Conservation (phyloP, 1,140 invertebrate genomes). For the Asbolus verrucosus region DNA sequence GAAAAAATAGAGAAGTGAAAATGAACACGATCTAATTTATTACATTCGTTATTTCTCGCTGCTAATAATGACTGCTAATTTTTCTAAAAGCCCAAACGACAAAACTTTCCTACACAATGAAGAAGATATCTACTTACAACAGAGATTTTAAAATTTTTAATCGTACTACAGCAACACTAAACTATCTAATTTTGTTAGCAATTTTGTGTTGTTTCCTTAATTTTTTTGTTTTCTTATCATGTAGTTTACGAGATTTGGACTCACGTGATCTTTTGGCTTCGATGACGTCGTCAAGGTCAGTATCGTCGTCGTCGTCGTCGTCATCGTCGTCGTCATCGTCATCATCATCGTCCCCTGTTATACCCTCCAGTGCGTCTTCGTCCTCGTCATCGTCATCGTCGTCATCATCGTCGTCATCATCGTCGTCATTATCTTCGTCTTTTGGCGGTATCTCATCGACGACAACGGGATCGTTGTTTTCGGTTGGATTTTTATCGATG, state of each 20-base stretch:
- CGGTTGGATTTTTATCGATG: conserved; percentile 62
- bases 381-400: conserved; percentile 73
- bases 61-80: too few relatives aligned
- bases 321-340: conserved; percentile 80
- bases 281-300: conserved; percentile 76
- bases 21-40: too few relatives aligned
- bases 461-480: conserved; percentile 57
- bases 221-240: conserved; percentile 66
- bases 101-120: conserved; percentile 33
- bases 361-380: conserved; percentile 67
- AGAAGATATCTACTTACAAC: conserved; percentile 40
- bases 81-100: too few relatives aligned
- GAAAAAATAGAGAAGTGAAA: conserved; percentile 24
- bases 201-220: conserved; percentile 68
- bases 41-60: too few relatives aligned
- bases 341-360: conserved; percentile 68
- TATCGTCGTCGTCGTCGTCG: conserved; percentile 80
- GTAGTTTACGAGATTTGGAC: conserved; percentile 78
- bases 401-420: conserved; percentile 72
- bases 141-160: too few relatives aligned
- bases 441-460: conserved; percentile 60
- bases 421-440: conserved; percentile 66
- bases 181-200: conserved; percentile 53
- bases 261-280: conserved; percentile 81
- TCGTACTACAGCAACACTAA: conserved; percentile 46